Conservation (phyloP, 2,888 invertebrate genomes). For the Falcaria lacertinaria region DNA sequence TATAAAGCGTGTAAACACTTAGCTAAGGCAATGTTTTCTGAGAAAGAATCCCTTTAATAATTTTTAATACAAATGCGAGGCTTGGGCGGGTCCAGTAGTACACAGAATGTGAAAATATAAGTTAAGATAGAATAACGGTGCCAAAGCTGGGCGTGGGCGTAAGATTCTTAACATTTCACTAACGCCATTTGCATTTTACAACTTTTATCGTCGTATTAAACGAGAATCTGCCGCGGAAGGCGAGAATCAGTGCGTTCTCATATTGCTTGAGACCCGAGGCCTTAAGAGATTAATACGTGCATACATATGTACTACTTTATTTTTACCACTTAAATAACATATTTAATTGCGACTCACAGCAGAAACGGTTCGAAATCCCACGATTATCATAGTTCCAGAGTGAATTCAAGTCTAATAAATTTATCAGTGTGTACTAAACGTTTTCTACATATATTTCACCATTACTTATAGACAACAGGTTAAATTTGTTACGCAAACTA, state of each 20-base stretch:
- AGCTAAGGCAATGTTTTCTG: no score
- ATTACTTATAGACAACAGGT: no score
- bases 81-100: constrained; percentile 7
- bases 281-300: constrained; percentile 35
- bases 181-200: constrained; percentile 74
- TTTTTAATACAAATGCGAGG: no score
- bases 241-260: constrained; percentile 49
- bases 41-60: no score
- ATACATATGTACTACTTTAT: constrained; percentile 24
- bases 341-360: not conserved
- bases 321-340: constrained; percentile 4
- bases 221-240: constrained; percentile 56
- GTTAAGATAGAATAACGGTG: constrained; percentile 62
- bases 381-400: no score
- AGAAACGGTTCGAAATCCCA: no score
- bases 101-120: constrained; percentile 47
- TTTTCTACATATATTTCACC: no score
- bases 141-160: constrained; percentile 54
- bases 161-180: constrained; percentile 72
- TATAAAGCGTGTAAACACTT: no score
- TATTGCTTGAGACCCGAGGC: constrained; percentile 36
- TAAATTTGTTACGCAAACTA: no score
- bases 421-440: no score
- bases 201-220: constrained; percentile 72
- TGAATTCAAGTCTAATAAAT: no score